Conservation (phyloP, 2,888 invertebrate species). For the Abscondita cerata region DNA sequence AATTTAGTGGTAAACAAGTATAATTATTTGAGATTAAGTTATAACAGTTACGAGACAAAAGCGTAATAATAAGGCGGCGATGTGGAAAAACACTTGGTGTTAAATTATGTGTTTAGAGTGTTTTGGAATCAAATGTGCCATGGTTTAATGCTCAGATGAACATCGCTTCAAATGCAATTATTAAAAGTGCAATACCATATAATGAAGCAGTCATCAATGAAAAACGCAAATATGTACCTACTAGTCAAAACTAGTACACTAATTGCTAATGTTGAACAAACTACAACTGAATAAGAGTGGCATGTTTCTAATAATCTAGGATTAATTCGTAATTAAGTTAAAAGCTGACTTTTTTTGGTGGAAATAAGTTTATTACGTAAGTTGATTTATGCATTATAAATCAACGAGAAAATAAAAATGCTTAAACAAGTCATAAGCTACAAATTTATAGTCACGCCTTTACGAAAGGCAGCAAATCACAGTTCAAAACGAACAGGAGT, state of each 20-base stretch:
- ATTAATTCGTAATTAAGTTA: neutral
- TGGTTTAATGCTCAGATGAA: conserved; percentile 29
- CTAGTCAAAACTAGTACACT: neutral
- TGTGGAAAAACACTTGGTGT: conserved; percentile 24
- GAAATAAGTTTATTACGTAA: conserved; percentile 4
- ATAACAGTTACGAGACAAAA: too few relatives aligned
- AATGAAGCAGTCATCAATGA: conserved; percentile 21
- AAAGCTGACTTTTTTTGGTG: conserved; percentile 1
- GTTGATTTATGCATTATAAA: conserved; percentile 13
- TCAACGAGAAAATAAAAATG: conserved; percentile 11
- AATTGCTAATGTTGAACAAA: neutral
- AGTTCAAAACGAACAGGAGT: conserved; percentile 27
- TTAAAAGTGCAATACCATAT: conserved; percentile 23
- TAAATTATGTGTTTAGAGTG: conserved; percentile 28
- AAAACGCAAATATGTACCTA: conserved; percentile 8
- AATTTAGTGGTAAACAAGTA: too few relatives aligned
- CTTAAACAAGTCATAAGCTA: conserved; percentile 16
- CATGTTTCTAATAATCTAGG: neutral
- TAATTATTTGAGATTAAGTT: too few relatives aligned
- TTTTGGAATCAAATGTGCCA: conserved; percentile 27
- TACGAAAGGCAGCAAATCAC: conserved; percentile 27
- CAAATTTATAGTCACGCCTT: conserved; percentile 26
- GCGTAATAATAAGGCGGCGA: conserved; percentile 16
- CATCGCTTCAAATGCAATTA: conserved; percentile 23
- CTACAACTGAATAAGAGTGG: neutral